Base-by-base conservation (phyloP, 1,140 invertebrate species). In the Littorina saxatilis region DNA sequence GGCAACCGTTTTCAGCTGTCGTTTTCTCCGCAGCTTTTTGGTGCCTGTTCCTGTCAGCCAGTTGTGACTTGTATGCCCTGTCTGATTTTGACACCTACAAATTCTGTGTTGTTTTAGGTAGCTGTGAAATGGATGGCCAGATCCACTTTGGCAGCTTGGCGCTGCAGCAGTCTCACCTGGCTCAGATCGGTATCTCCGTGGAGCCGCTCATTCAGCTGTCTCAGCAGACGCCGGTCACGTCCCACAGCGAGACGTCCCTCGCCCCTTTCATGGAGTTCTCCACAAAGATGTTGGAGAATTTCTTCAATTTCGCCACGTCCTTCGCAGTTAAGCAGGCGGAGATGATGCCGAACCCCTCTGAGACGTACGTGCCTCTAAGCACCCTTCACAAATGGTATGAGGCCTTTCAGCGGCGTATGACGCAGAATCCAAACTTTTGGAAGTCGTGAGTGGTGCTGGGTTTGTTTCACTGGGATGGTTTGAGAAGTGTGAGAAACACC, bases 401-500 rank as follows among this genome's bases (percentile, higher is more conserved):
- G 81, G 99, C 96, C 88, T 99, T 99, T 90, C 95, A 98, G 88
- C 93, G 98, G 88, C 94, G 97, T 86, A 92, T 99, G 79, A 94
- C 96, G 88, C 95, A 96, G 84, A 98, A 99, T 93, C 98, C 98
- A 1, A 96, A 98, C 90, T 99, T 99, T 91, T 99, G 98, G 98
- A 97, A 96, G 90, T 86, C 86, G 35, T 91, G 75, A 87, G 17
- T 2, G 5, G 11, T 40, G 68, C 7, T 20, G 23, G 68, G 37
- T 40, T 5, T 68, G 63, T 68, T 58, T 58, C 7, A n/a, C n/a
- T n/a, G n/a, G n/a, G n/a, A n/a, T n/a, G n/a, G n/a, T n/a, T n/a
- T n/a, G n/a, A n/a, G n/a, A n/a, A n/a, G n/a, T n/a, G n/a, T n/a
- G n/a, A n/a, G n/a, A n/a, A n/a, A n/a, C n/a, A n/a, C n/a, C n/a